Evolutionary conservation across 2,797 vertebrate species (phyloP).

Genomic region (Falco concolor): DNA sequence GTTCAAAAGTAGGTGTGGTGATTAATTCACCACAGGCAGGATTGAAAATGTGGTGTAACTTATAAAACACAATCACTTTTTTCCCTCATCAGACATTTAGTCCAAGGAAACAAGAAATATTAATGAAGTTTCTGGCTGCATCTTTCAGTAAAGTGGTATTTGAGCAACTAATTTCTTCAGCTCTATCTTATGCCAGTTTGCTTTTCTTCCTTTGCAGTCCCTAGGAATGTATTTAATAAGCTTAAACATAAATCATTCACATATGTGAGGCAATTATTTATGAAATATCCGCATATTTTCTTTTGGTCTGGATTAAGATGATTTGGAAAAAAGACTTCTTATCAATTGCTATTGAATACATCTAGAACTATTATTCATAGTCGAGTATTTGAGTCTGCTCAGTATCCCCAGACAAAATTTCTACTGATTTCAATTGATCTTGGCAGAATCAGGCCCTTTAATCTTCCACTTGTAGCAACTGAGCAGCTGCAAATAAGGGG

Average conservation of each 20-base stretch:
- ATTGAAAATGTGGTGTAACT: background rate
- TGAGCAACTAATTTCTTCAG: constrained; percentile 1
- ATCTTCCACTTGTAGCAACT: background rate
- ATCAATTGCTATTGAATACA: background rate
- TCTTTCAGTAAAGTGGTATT: background rate
- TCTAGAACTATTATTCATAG: background rate
- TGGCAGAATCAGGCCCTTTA: background rate
- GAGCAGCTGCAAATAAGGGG: background rate
- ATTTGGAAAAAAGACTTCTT: background rate
- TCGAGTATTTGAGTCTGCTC: background rate
- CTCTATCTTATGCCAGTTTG: background rate
- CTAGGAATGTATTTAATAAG: constrained; percentile 1
- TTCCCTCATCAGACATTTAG: background rate
- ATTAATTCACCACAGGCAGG: background rate
- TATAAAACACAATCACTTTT: background rate
- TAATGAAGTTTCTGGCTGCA: constrained; percentile 15
- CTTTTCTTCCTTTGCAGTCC: constrained; percentile 1
- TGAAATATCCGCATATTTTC: background rate
- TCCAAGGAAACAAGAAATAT: constrained; percentile 19
- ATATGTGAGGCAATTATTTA: background rate
- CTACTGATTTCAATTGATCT: background rate
- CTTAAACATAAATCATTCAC: constrained; percentile 17
- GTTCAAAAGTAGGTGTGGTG: background rate
- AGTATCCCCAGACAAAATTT: background rate
- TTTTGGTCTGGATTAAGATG: background rate